A percentile compares a stretch with the other conserved stretches of the same genome.
These are phyloP conservation scores for Blera fallax DNA, from an alignment of 2,888 invertebrate species.

Conservation along the genomic window DNA sequence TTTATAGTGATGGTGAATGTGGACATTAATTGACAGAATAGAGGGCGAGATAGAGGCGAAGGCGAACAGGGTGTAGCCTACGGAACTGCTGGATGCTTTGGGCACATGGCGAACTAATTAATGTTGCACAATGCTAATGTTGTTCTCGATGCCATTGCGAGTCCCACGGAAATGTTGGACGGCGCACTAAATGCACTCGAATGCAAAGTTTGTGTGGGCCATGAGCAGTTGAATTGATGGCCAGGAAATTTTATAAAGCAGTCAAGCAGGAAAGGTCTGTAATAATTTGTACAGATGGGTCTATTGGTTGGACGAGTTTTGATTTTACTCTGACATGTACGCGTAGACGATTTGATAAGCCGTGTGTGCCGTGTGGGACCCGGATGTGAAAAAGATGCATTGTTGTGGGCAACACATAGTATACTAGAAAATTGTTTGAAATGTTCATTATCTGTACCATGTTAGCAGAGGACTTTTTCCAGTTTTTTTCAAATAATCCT, in stretches of 20 bases:
- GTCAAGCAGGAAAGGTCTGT: conserved; percentile 40
- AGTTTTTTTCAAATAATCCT: too few species aligned
- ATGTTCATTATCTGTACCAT: too few species aligned
- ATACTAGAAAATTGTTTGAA: too few species aligned
- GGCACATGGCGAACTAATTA: conserved; percentile 57
- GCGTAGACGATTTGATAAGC: too few species aligned
- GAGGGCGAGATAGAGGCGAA: neutral
- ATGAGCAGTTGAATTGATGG: conserved; percentile 38
- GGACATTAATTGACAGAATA: conserved; percentile 56
- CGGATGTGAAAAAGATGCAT: too few species aligned
- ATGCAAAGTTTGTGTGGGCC: conserved; percentile 34
- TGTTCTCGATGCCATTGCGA: neutral
- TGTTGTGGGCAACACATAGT: too few species aligned
- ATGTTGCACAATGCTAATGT: conserved; percentile 52
- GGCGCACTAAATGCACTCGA: conserved; percentile 54
- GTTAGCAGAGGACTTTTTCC: too few species aligned
- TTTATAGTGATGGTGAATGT: conserved; percentile 49
- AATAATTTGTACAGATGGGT: conserved; percentile 28
- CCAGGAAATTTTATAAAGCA: conserved; percentile 57
- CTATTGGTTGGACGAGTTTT: neutral
- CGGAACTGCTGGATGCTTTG: conserved; percentile 34
- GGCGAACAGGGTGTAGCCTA: conserved; percentile 16
- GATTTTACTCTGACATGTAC: neutral
- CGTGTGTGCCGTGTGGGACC: too few species aligned
- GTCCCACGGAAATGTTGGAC: conserved; percentile 33